Percentiles rank a stretch among this genome's conserved stretches.
Evolutionary conservation across 1,140 invertebrate genomes (phyloP).

Genomic region (Meloidogyne floridensis): DNA sequence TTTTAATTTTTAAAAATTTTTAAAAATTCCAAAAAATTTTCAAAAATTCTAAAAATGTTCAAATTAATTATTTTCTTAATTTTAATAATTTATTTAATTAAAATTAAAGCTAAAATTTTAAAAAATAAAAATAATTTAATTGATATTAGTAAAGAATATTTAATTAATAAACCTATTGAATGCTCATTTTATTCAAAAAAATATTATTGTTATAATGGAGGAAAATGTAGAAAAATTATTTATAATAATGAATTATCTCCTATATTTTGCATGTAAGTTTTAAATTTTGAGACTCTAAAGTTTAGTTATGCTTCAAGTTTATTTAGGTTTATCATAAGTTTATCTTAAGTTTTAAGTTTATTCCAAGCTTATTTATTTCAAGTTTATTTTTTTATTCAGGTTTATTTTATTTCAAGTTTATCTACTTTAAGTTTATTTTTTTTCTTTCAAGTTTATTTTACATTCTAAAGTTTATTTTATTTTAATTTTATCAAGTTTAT

Average conservation of each 20-base stretch:
- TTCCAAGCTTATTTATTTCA: not conserved
- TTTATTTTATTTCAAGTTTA: too few species aligned
- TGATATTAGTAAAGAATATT: not conserved
- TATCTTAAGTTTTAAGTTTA: not conserved
- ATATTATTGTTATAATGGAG: not conserved
- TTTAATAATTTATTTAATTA: conserved; percentile 5
- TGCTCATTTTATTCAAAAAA: not conserved
- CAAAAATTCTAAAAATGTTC: not conserved
- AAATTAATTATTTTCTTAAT: not conserved
- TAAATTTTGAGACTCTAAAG: not conserved
- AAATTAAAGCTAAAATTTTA: not conserved
- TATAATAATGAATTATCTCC: not conserved
- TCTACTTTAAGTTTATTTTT: too few species aligned
- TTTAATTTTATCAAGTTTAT: too few species aligned
- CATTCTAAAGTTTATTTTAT: too few species aligned
- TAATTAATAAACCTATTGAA: not conserved
- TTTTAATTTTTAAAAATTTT: too few species aligned
- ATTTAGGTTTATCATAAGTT: not conserved
- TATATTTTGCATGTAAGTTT: not conserved
- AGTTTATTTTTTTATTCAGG: not conserved
- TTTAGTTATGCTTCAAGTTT: not conserved
- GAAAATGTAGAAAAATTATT: not conserved
- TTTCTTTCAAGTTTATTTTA: too few species aligned
- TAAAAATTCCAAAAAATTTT: not conserved
- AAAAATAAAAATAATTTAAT: not conserved